These are phyloP conservation scores for Rissa tridactyla DNA, from an alignment of 2,113 vertebrate genomes.

Conservation along the genomic window DNA sequence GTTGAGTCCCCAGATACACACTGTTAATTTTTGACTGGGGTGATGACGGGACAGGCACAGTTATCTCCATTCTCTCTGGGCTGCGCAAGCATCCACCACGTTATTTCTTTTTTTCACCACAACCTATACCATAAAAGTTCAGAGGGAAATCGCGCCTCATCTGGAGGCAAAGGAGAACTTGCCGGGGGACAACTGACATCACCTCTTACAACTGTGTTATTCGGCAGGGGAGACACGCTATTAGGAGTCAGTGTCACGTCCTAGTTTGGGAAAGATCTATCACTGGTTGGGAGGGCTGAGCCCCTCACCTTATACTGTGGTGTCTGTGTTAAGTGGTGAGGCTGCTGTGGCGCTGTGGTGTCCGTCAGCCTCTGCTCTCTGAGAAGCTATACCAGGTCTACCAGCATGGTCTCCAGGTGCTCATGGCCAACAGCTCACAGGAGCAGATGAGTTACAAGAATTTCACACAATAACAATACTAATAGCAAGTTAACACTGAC, in stretches of 20 bases:
- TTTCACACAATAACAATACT: neutral
- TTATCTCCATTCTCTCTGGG: neutral
- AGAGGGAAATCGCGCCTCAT: neutral
- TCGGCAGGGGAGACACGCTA: neutral
- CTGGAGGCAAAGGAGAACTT: neutral
- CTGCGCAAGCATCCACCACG: neutral
- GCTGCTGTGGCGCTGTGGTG: neutral
- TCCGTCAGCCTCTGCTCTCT: neutral
- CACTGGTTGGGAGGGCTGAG: neutral
- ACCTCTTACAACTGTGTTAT: neutral
- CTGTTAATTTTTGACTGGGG: neutral
- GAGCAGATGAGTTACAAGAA: too few species aligned
- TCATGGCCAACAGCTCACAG: neutral
- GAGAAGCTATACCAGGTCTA: fast-evolving
- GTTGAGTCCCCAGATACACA: neutral
- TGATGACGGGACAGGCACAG: neutral
- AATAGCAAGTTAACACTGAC: neutral
- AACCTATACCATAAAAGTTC: neutral
- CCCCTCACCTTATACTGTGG: neutral
- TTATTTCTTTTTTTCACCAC: neutral
- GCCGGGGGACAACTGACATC: neutral
- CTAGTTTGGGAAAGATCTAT: neutral
- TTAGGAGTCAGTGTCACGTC: neutral
- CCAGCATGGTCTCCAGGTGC: fast-evolving
- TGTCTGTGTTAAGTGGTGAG: neutral